These are phyloP conservation scores for Triplophysa dalaica DNA, from an alignment of 2,113 vertebrate species.

Conservation along the genomic window DNA sequence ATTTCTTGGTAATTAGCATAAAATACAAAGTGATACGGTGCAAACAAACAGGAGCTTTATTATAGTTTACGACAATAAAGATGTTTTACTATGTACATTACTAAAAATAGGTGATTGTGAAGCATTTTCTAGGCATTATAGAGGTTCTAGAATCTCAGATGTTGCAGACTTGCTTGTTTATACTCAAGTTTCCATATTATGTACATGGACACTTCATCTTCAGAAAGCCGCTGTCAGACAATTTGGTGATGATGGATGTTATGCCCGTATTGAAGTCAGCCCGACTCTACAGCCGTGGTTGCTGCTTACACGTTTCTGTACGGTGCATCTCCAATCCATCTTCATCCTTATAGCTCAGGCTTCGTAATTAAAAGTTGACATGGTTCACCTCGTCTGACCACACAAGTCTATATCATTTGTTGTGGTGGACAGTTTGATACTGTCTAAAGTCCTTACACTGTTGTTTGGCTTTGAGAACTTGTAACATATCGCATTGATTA, in stretches of 20 bases:
- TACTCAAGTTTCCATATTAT: neutral
- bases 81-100: too few relatives aligned
- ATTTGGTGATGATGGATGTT: slow-evolving; percentile 59
- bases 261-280: slow-evolving; percentile 68
- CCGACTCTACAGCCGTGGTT: slow-evolving; percentile 20
- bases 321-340: slow-evolving; percentile 64
- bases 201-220: slow-evolving; percentile 45
- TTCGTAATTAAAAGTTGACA: slow-evolving; percentile 75
- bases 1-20: too few relatives aligned
- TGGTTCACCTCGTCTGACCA: slow-evolving; percentile 68
- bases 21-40: too few relatives aligned
- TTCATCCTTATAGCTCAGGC: slow-evolving; percentile 57
- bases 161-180: neutral
- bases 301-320: slow-evolving; percentile 54
- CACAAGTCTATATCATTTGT: slow-evolving; percentile 69
- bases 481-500: too few relatives aligned
- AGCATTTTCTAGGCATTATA: neutral
- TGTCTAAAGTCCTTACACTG: slow-evolving; percentile 56
- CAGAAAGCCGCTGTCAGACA: slow-evolving; percentile 56
- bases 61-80: too few relatives aligned
- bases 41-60: too few relatives aligned
- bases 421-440: slow-evolving; percentile 64
- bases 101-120: neutral
- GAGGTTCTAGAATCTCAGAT: neutral
- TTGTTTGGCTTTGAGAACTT: slow-evolving; percentile 64